A percentile compares a stretch with the other conserved stretches of the same genome.
Conservation (phyloP, 1,140 invertebrate species). For the Rhagoletis pomonella region DNA sequence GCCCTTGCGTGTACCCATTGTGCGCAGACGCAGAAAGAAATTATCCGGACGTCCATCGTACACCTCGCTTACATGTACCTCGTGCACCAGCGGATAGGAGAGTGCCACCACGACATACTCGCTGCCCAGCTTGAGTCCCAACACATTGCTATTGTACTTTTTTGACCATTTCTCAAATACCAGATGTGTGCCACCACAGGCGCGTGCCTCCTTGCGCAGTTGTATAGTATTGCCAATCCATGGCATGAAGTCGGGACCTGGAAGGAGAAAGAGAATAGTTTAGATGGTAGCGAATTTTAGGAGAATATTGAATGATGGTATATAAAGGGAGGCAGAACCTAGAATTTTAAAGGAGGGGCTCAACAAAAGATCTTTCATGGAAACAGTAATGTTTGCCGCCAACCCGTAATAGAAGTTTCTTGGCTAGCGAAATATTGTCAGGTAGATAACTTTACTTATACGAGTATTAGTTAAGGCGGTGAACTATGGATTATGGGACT, state of each 20-base stretch:
- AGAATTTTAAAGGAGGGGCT: too few relatives aligned
- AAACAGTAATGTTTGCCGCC: too few relatives aligned
- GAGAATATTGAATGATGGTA: too few relatives aligned
- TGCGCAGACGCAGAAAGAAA: constrained; percentile 82
- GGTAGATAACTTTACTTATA: too few relatives aligned
- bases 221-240: constrained; percentile 79
- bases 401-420: too few relatives aligned
- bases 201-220: constrained; percentile 76
- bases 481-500: too few relatives aligned
- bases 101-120: constrained; percentile 79
- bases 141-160: constrained; percentile 78
- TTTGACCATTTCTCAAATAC: constrained; percentile 78
- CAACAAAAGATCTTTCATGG: too few relatives aligned
- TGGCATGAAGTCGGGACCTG: constrained; percentile 83
- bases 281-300: too few relatives aligned
- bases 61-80: constrained; percentile 79
- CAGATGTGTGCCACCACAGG: constrained; percentile 79
- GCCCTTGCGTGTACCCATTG: constrained; percentile 79
- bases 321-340: too few relatives aligned
- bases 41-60: constrained; percentile 84
- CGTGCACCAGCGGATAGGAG: constrained; percentile 77
- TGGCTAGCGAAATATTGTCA: too few relatives aligned
- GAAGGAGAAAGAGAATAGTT: constrained; percentile 58
- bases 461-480: too few relatives aligned
- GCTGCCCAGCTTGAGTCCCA: constrained; percentile 81